These are phyloP conservation scores for Muscicapa comitata DNA, from an alignment of 2,797 vertebrate genomes.

Conservation along the genomic window DNA sequence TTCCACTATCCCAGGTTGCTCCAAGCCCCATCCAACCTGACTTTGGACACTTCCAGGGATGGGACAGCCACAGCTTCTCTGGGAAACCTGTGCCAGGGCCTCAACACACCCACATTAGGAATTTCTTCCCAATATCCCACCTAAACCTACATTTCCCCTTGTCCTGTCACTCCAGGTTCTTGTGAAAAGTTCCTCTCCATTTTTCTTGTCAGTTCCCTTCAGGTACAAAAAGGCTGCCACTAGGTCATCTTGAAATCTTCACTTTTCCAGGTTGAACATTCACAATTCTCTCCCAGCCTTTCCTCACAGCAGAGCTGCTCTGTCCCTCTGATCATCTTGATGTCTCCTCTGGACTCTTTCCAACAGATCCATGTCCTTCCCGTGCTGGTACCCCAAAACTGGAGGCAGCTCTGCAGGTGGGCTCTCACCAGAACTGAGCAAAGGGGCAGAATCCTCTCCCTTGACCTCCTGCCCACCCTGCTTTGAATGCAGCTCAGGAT, in stretches of 20 bases:
- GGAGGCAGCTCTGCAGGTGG: neutral
- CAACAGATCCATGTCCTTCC: accelerated
- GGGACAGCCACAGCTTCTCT: neutral
- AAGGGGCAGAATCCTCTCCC: neutral
- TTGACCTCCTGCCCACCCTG: neutral
- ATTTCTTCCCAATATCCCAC: neutral
- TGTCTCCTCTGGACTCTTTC: neutral
- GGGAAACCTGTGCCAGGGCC: accelerated
- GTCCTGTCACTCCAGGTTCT: neutral
- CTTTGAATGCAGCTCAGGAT: neutral
- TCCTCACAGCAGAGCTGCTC: neutral
- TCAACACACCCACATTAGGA: neutral
- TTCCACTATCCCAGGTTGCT: neutral
- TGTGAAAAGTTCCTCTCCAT: neutral
- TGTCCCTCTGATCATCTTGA: neutral
- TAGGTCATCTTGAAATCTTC: neutral
- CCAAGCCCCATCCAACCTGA: accelerated
- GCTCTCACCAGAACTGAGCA: neutral
- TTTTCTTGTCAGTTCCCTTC: neutral
- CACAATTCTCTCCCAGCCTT: neutral
- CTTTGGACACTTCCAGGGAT: neutral
- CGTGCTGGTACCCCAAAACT: neutral
- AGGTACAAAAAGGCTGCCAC: no score
- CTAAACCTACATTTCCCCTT: neutral
- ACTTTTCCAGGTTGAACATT: neutral